phyloP scores from a whole-genome alignment of 2,113 vertebrate genomes.

The Mustelus asterias region DNA sequence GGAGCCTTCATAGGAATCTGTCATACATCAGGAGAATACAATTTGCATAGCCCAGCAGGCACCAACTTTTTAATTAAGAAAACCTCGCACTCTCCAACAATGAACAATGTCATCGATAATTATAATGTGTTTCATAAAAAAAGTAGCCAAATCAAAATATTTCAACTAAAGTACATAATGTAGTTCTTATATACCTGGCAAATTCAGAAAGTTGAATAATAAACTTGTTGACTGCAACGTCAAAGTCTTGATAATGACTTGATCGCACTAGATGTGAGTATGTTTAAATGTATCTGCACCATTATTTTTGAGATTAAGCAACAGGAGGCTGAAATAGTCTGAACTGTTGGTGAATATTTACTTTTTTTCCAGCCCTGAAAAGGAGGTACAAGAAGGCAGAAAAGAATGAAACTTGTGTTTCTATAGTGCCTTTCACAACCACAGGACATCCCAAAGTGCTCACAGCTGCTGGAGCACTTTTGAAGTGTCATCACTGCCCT shows the following conservation, averaged over 20 bases:
- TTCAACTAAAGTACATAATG: background rate
- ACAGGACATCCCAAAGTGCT: background rate
- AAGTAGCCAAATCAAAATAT: background rate
- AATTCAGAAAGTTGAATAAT: background rate
- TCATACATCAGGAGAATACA: background rate
- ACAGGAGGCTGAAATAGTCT: background rate
- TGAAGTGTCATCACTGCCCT: background rate
- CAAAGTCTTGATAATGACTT: background rate
- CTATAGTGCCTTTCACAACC: background rate
- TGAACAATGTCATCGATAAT: background rate
- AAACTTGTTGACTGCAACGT: background rate
- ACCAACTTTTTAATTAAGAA: background rate
- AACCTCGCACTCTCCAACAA: background rate
- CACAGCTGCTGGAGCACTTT: background rate
- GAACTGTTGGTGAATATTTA: background rate
- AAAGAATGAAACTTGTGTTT: background rate
- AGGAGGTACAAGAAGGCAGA: background rate
- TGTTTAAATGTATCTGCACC: background rate
- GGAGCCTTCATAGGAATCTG: background rate
- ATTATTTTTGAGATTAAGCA: background rate
- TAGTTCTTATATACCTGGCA: background rate
- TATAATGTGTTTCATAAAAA: background rate
- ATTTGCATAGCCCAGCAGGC: background rate
- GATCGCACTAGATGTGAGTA: background rate
- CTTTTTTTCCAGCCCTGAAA: background rate